Evolutionary conservation across 2,888 invertebrate genomes (phyloP), one percentile per base, ranked within the genome.

Genomic region (Apamea crenata): DNA sequence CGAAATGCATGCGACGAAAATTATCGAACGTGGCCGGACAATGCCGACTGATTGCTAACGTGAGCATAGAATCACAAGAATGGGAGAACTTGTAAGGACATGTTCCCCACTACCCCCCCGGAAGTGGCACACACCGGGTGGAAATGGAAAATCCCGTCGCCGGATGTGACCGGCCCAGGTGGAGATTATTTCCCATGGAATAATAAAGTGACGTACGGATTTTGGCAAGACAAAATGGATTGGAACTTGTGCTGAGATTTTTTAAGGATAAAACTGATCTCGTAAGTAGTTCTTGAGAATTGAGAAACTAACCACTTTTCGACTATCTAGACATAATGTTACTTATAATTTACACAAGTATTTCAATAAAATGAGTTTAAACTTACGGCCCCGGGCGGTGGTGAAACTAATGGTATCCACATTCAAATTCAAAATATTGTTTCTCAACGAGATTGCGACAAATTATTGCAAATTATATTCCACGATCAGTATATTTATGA

Each of bases 101-200:
- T 86, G 77, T 84, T 73, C 77, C 83, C 71, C 77, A 61, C 71
- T 69, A 61, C 44, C 78, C 79, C 78, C 81, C 89, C 91, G 95
- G 95, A 95, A 93, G 93, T 90, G 90, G 89, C 90, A 91, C 91
- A 93, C 92, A 92, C 91, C 90, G 91, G 78, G 89, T 92, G 95
- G 94, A 95, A 95, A 95, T 95, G 93, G 95, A 93, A 94, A 94
- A 94, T 91, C 93, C 92, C 90, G 89, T 89, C 90, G 89, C 92
- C 93, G 95, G 95, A 95, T 93, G 94, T 92, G 92, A 92, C 91
- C 90, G 91, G 90, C 92, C 88, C 94, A 94, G 94, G 94, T 95
- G 94, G 90, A 90, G 92, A 93, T 93, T 92, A 93, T 93, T 91
- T 91, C 85, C 91, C 85, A 89, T 90, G 87, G 91, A 91, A 92